Percentiles rank a stretch among this genome's conserved stretches.
Evolutionary conservation across 1,140 invertebrate genomes (phyloP).

Genomic region (Bombus confusus): DNA sequence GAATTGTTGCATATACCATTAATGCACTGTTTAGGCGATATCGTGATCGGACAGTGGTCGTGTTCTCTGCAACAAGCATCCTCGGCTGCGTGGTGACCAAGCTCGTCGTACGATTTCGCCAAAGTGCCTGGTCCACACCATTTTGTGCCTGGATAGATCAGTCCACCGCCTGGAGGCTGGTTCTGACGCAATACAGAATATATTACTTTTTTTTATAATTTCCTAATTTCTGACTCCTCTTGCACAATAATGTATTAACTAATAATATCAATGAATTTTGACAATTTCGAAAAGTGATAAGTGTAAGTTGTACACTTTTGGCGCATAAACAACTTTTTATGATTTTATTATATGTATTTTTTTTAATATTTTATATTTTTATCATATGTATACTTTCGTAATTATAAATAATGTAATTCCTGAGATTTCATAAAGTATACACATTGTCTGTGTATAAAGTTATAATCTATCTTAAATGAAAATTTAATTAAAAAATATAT

Average conservation of each 20-base stretch:
- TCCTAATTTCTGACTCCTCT: background rate
- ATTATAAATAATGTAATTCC: too few species aligned
- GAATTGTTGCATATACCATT: slow-evolving; percentile 87
- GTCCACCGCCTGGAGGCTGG: slow-evolving; percentile 69
- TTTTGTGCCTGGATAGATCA: slow-evolving; percentile 86
- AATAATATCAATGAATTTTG: background rate
- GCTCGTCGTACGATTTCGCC: slow-evolving; percentile 85
- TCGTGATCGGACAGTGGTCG: slow-evolving; percentile 87
- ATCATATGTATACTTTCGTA: too few species aligned
- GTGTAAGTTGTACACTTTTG: background rate
- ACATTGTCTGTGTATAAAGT: too few species aligned
- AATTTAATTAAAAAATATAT: too few species aligned
- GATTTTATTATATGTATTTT: background rate
- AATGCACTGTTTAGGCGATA: slow-evolving; percentile 85
- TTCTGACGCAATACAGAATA: slow-evolving; percentile 54
- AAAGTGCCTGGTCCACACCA: slow-evolving; percentile 89
- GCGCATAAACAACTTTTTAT: background rate
- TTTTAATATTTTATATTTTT: background rate
- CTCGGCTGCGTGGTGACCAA: slow-evolving; percentile 85
- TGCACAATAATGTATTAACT: background rate
- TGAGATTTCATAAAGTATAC: too few species aligned
- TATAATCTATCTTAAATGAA: too few species aligned
- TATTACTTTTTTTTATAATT: background rate
- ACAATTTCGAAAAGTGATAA: background rate
- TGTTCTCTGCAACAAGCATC: slow-evolving; percentile 90